Evolutionary conservation across 2,113 vertebrate genomes (phyloP), one percentile per base, ranked within the genome.

Genomic region (Gymnarchus niloticus): DNA sequence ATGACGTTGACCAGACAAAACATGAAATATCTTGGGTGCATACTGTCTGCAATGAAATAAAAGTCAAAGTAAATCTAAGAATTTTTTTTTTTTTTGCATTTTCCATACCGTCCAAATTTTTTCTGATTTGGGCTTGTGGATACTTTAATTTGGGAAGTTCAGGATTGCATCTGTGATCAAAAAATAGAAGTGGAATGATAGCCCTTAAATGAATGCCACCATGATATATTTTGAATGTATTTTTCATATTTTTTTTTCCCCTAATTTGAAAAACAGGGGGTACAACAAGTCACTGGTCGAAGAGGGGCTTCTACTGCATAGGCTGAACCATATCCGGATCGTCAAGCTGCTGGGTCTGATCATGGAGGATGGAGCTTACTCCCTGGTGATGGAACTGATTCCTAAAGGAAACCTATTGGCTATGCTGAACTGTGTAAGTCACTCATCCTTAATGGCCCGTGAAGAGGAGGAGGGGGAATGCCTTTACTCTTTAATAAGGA

Each of bases 321-420:
- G 85, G 82, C 94, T 99, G 88, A 95, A 93, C 84, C 97, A 99
- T 0, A 89, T 94, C 0, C 95, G 96, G 0, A 95, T 99, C 85
- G 96, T 99, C 41, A 97, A 95, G 89, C 89, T 99, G 51, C 93
- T 99, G 78, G 98, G 98, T 3, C 82, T 99, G 83, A 94, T 99
- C 89, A 88, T 99, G 86, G 97, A 99, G 89, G 96, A 98, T 0
- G 93, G 95, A 41, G 96, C 96, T 87, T 97, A 97, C 89, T 97
- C 96, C 0, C 93, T 99, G 8, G 97, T 99, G 51, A 97, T 99
- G 95, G 98, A 99, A 76, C 96, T 96, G 51, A 94, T 99, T 88
- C 91, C 95, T 56, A 95, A 94, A 86, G 98, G 98, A 0, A 97
- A 97, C 92, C 93, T 99, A 84, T 91, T 97, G 91, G 92, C 88